Base-by-base conservation (phyloP, 1,140 invertebrate genomes). In the Pararge aegeria region DNA sequence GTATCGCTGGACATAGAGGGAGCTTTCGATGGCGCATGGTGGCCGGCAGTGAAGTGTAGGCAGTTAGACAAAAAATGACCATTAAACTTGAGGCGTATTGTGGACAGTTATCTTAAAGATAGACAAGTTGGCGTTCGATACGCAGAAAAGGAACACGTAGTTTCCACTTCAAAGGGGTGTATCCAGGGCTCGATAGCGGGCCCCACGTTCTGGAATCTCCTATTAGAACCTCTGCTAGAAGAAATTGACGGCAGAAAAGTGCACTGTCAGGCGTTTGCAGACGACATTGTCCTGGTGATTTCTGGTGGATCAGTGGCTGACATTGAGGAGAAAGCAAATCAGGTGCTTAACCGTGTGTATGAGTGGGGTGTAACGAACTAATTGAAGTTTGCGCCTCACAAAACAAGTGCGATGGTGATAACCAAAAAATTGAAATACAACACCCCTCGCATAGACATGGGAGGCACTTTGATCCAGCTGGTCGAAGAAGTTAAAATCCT, bases 1-100 rank as follows among this genome's bases (percentile, higher is more conserved):
- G 30, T 67, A 21, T 67, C 65, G n/a, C 30, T 67, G 15, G 64
- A 66, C 27, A 66, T 66, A 61, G 64, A 66, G 51, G 64, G 57
- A 0, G 42, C 54, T 9, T 37, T 56, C 18, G 42, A 56, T 18
- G 48, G 5, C 18, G 54, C 54, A 0, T 55, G 54, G 54, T 53
- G 34, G 51, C 51, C 51, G 9, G 51, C 51, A 0, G 3, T 53
- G 19, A 53, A 40, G n/a, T 9, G 18, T 1, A 16, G 10, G 34
- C 7, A 40, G 19, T 5, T 24, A 6, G 18, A 19, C 1, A 40
- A 24, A 18, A 7, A 53, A 5, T 53, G 51, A 18, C 51, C 51
- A 1, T 10, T 9, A 1, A 53, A 53, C 20, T 7, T 53, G 5
- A 18, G 21, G 7, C 5, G 4, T 7, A 19, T 53, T 2, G 19